Evolutionary conservation across 2,113 vertebrate species (phyloP).

Genomic region (Leuciscus idus): DNA sequence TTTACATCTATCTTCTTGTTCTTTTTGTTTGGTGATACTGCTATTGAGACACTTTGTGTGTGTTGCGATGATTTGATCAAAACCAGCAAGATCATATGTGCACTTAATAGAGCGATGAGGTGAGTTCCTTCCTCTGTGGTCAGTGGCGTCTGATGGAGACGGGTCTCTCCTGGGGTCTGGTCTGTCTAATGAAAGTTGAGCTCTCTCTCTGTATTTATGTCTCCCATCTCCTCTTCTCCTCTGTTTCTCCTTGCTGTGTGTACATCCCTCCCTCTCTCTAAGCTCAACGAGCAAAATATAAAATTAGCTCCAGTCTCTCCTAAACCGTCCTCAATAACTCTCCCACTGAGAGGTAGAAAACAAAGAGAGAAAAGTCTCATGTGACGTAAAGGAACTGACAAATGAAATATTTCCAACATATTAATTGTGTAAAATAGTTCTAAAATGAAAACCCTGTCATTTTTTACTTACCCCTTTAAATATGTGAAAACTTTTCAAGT

Average conservation of each 20-base stretch:
- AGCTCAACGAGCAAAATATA: constrained; percentile 25
- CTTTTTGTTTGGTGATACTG: constrained; percentile 12
- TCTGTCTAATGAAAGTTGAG: constrained; percentile 2
- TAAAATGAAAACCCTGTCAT: not conserved
- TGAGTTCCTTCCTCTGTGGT: constrained; percentile 66
- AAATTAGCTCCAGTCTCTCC: constrained; percentile 52
- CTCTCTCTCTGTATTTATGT: constrained; percentile 51
- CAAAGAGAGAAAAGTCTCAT: not conserved
- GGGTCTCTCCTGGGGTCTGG: constrained; percentile 69
- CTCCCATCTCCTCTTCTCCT: constrained; percentile 16
- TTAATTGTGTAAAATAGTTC: not conserved
- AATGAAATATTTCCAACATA: not conserved
- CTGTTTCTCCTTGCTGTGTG: constrained; percentile 45
- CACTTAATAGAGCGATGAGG: constrained; percentile 75
- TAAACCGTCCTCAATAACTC: constrained; percentile 65
- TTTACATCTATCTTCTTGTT: constrained; percentile 26
- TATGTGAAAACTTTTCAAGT: not conserved
- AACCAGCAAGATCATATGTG: constrained; percentile 60
- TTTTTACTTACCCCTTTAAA: not conserved
- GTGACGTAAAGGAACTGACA: not conserved
- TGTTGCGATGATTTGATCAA: constrained; percentile 73
- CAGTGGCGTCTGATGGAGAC: constrained; percentile 76
- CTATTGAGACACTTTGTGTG: constrained; percentile 55
- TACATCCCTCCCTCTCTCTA: not conserved
- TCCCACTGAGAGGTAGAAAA: constrained; percentile 64